Evolutionary conservation across 2,888 invertebrate species (phyloP), one percentile per base, ranked within the genome.

Genomic region (Pollenia labialis): DNA sequence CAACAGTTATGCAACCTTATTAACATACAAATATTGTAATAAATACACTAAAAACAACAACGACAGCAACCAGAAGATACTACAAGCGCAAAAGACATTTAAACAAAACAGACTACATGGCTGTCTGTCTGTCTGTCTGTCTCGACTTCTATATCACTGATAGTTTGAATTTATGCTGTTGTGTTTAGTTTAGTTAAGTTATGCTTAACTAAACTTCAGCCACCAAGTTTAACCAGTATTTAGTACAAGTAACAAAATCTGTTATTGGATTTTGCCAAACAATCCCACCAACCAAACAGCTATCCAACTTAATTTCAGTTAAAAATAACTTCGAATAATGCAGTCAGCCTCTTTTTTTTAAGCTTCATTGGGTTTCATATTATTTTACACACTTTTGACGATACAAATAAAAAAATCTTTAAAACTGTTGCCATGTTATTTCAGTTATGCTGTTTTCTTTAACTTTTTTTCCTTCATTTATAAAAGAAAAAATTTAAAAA

Each of bases 191-290:
- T 62, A 58, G 69, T 69, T 69, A 52, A 82, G 76, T 18, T 76
- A 75, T 75, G 75, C 84, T 66, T 68, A 84, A 84, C 66, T 68
- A 66, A 86, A 83, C 81, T 71, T 40, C 81, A 76, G 79, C 68
- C 60, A 83, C 86, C 83, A 82, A 83, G 75, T 86, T 80, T 83
- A 83, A 86, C 86, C 86, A 86, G 86, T 86, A 86, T 86, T 82
- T 83, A 83, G 69, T 83, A 72, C 74, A 72, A 77, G 77, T 81
- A 81, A 81, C 74, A 77, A 85, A 85, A 85, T 82, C 64, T 77
- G 18, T 52, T 80, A 50, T 79, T 71, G n/a, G 32, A 64, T 68
- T 81, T 81, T 54, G 44, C 56, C 68, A 69, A 75, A 60, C 58
- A 69, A 69, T 82, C 50, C 66, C 76, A 62, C 56, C 71, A 69